These are phyloP conservation scores for Agrotis exclamationis DNA, from an alignment of 2,888 invertebrate genomes.

Conservation along the genomic window DNA sequence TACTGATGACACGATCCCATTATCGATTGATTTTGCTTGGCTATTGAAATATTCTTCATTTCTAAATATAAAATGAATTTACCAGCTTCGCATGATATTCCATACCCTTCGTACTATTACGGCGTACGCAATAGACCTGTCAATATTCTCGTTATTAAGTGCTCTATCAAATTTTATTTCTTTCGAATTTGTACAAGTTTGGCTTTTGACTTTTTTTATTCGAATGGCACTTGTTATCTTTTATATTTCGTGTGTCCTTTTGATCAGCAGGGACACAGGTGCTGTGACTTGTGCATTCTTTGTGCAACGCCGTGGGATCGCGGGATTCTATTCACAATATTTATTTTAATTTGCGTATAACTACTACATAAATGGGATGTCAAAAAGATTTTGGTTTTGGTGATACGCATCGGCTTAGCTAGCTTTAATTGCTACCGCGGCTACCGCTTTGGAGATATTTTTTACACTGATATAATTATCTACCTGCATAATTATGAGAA, in stretches of 20 bases:
- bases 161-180: conserved; percentile 51
- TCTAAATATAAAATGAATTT: conserved; percentile 25
- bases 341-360: conserved; percentile 67
- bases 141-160: conserved; percentile 40
- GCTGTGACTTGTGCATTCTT: conserved; percentile 87
- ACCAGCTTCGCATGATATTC: conserved; percentile 25
- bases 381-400: conserved; percentile 27
- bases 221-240: conserved; percentile 63
- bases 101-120: conserved; percentile 33
- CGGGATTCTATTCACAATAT: conserved; percentile 63
- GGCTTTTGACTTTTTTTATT: conserved; percentile 40
- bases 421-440: background rate
- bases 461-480: background rate
- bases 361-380: conserved; percentile 25
- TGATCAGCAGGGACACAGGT: conserved; percentile 77
- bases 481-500: background rate
- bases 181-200: conserved; percentile 24
- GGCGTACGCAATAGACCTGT: conserved; percentile 46
- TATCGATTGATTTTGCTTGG: conserved; percentile 2
- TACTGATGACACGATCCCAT: background rate
- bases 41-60: conserved; percentile 12
- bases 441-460: background rate
- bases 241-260: conserved; percentile 55
- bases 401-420: background rate
- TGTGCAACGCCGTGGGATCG: conserved; percentile 75